phyloP scores from a whole-genome alignment of 2,888 invertebrate genomes.

The Drosophila siamana region DNA sequence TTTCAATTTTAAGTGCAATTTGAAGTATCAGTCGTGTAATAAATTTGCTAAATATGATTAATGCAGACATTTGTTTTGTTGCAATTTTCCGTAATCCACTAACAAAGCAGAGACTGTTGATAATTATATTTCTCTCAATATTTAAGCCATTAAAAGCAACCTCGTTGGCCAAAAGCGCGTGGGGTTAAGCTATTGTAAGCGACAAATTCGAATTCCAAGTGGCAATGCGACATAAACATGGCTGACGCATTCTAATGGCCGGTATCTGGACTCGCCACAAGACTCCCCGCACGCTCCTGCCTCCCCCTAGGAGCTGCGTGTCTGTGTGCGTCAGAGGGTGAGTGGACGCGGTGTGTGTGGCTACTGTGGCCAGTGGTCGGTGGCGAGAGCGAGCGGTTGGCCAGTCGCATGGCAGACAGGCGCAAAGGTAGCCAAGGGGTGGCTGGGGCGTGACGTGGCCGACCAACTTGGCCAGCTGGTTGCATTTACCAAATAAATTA shows the following conservation, averaged over 20 bases:
- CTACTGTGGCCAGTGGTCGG: constrained; percentile 16
- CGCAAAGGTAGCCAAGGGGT: constrained; percentile 2
- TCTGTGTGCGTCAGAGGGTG: constrained; percentile 40
- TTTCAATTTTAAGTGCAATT: too few species aligned
- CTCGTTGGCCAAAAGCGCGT: background rate
- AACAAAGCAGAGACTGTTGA: background rate
- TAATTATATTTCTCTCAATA: background rate
- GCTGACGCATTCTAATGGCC: constrained; percentile 76
- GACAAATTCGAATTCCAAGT: constrained; percentile 51
- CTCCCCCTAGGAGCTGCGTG: too few species aligned
- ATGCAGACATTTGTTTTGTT: background rate
- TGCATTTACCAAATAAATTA: constrained; percentile 71
- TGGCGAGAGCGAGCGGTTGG: constrained; percentile 43
- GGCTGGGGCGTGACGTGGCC: constrained; percentile 43
- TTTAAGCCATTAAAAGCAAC: background rate
- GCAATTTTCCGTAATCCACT: background rate
- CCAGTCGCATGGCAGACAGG: constrained; percentile 39
- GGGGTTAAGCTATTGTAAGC: constrained; percentile 27
- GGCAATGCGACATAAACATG: constrained; percentile 56
- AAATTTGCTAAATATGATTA: background rate
- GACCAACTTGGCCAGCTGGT: constrained; percentile 48
- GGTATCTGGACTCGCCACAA: constrained; percentile 23
- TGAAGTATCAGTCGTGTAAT: too few species aligned
- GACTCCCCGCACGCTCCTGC: constrained; percentile 19
- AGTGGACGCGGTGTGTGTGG: constrained; percentile 54